Percentiles rank a stretch among this genome's conserved stretches.
Conservation (phyloP, 2,113 vertebrate species). For the Edolisoma coerulescens region DNA sequence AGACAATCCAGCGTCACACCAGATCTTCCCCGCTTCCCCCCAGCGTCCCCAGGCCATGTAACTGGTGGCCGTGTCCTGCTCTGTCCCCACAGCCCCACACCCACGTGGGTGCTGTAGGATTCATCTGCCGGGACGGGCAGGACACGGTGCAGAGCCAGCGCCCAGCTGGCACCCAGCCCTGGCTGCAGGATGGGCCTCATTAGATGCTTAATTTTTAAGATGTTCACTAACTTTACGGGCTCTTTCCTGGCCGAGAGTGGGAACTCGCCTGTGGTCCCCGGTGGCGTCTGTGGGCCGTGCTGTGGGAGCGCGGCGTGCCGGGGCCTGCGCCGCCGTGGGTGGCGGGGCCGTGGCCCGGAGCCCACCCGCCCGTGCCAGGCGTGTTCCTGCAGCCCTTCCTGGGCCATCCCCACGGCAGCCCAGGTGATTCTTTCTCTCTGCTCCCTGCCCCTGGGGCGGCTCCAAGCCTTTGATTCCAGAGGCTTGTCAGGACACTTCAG, state of each 20-base stretch:
- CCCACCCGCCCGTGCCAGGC: neutral
- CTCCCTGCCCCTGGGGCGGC: slow-evolving; percentile 4
- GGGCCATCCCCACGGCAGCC: neutral
- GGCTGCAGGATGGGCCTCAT: neutral
- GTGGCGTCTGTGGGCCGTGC: neutral
- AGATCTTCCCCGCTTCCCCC: rapidly evolving
- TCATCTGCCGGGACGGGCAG: neutral
- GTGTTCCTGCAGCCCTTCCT: neutral
- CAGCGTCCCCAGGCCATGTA: neutral
- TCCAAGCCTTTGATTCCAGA: slow-evolving; percentile 24
- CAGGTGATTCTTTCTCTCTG: neutral
- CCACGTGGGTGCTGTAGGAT: rapidly evolving
- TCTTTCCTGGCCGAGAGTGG: neutral
- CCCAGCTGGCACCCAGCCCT: neutral
- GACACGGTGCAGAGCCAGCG: rapidly evolving
- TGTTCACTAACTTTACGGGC: neutral
- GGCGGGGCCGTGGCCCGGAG: neutral
- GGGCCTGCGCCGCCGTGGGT: neutral
- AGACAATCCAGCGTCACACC: no score
- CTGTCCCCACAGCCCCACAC: neutral
- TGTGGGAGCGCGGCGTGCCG: neutral
- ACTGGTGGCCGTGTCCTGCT: rapidly evolving
- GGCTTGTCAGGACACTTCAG: slow-evolving; percentile 11
- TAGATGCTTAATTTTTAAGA: neutral
- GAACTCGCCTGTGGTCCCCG: neutral